Evolutionary conservation across 2,797 vertebrate species (phyloP), one percentile per base, ranked within the genome.

Genomic region (Carapus acus): DNA sequence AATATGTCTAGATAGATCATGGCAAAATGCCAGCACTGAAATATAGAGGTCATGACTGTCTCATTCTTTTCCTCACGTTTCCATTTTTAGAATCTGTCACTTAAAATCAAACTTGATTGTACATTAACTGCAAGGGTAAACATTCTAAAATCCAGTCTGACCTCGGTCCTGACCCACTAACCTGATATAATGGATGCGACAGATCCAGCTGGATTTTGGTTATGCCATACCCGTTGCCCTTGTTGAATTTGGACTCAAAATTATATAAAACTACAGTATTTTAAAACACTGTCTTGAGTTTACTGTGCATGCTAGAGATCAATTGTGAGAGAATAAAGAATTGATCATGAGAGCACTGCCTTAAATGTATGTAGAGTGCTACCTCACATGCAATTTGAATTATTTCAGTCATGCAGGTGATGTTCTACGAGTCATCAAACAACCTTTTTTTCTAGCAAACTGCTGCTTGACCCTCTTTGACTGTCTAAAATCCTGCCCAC

Each of bases 401-500:
- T 65, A 73, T 52, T 37, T 17, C 3, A 48, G 19, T 14, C 50
- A 23, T 12, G 19, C 2, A 1, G 51, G 17, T 61, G 43, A 69
- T 54, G 43, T 49, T 68, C 54, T 74, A 71, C 60, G 44, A 17
- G 40, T 65, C 33, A 38, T 66, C 36, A 74, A 67, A 76, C 62
- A 67, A 31, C 34, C n/a, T 68, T 74, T 82, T 82, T 81, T 81
- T 81, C 73, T 54, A 48, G 65, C 61, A 43, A 17, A 23, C 58
- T 16, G 2, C 5, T 42, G 7, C 19, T 12, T 40, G 14, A 18
- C 15, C 11, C 17, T 27, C 4, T 42, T 1, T 17, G 27, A 9
- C 4, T 16, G 6, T 22, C 22, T 31, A 24, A 39, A 33, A 53
- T 57, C 18, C 6, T 58, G 49, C 57, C 48, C 52, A 74, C 76